Evolutionary conservation across 2,888 invertebrate genomes (phyloP).

Genomic region (Pristionchus mayeri): DNA sequence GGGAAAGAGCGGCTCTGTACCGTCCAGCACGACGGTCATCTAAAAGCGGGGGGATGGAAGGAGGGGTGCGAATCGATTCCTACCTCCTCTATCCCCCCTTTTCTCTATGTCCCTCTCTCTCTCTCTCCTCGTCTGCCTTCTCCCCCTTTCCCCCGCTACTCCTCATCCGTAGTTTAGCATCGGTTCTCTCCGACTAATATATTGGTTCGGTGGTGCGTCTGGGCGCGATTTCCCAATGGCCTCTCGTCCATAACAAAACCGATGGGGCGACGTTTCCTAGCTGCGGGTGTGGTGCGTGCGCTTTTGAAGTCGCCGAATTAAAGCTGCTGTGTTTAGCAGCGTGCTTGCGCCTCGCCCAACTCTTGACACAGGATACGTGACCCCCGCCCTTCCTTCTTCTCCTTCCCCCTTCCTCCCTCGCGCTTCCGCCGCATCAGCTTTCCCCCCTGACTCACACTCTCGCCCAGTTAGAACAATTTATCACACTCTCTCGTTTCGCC

Average conservation of each 20-base stretch:
- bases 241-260: not conserved
- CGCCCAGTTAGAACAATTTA: not conserved
- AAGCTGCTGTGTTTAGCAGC: not conserved
- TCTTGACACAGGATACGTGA: not conserved
- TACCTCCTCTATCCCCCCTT: conserved; percentile 27
- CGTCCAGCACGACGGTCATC: conserved; percentile 44
- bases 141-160: conserved; percentile 25
- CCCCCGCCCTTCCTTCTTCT: not conserved
- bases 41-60: not conserved
- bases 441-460: conserved; percentile 15
- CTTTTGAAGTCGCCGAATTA: no score
- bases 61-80: conserved; percentile 34
- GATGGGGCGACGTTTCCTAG: conserved; percentile 11
- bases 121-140: conserved; percentile 44
- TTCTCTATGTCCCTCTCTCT: conserved; percentile 37
- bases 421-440: conserved; percentile 6
- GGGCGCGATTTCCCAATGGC: not conserved
- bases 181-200: not conserved
- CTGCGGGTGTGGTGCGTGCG: not conserved
- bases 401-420: no score
- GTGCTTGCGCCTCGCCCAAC: not conserved
- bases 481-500: not conserved
- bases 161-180: conserved; percentile 21
- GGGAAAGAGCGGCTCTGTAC: not conserved
- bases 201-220: not conserved